phyloP scores from a whole-genome alignment of 1,140 invertebrate genomes.

The Araneus ventricosus region DNA sequence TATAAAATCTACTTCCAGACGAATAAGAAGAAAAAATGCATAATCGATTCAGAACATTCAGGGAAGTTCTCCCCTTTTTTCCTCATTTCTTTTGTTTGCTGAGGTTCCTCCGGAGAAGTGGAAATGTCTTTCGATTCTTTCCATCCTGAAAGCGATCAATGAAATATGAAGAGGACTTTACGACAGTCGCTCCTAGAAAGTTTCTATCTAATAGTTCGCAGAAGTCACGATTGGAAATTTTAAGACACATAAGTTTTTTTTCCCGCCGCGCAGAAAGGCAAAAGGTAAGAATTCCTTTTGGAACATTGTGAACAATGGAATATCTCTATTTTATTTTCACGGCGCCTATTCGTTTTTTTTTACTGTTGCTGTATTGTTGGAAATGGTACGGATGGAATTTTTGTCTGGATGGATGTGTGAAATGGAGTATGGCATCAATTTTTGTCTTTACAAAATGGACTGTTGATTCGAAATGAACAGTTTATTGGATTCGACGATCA shows the following conservation, averaged over 20 bases:
- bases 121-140: not conserved
- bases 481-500: too few relatives aligned
- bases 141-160: not conserved
- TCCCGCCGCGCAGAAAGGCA: not conserved
- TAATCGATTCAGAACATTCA: too few relatives aligned
- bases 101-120: not conserved
- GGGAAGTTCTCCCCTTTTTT: too few relatives aligned
- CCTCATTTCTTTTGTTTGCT: not conserved
- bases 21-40: too few relatives aligned
- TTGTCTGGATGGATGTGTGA: not conserved
- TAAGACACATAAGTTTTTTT: not conserved
- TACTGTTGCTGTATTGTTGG: not conserved
- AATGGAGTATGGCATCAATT: not conserved
- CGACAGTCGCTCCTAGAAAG: not conserved
- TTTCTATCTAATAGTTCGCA: not conserved
- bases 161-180: not conserved
- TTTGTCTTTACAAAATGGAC: too few relatives aligned
- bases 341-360: not conserved
- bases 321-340: not conserved
- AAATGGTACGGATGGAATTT: not conserved
- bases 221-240: not conserved
- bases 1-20: too few relatives aligned
- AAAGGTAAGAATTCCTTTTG: not conserved
- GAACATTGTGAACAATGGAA: not conserved
- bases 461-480: too few relatives aligned